A percentile compares a stretch with the other conserved stretches of the same genome.
Evolutionary conservation across 2,888 invertebrate species (phyloP).

Genomic region (Drosophila cognata): DNA sequence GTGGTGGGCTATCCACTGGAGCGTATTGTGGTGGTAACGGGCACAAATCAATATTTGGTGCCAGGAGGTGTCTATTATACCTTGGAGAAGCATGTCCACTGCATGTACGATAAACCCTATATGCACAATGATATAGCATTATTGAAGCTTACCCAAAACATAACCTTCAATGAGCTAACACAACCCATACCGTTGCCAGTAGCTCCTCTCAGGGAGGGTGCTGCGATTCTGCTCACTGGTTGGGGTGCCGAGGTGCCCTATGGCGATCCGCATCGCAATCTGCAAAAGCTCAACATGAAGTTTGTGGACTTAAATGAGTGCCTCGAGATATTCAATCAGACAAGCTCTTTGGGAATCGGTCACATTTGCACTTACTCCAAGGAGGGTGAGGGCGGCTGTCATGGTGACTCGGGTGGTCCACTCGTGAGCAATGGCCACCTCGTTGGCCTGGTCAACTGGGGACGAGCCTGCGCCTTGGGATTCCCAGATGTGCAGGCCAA

Average conservation of each 20-base stretch:
- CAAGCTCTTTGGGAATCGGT: constrained; percentile 85
- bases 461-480: constrained; percentile 75
- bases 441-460: constrained; percentile 81
- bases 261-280: constrained; percentile 85
- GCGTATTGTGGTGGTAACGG: constrained; percentile 61
- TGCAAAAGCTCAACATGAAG: constrained; percentile 86
- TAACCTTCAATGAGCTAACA: constrained; percentile 86
- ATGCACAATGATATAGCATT: constrained; percentile 88
- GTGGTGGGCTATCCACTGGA: constrained; percentile 41
- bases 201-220: constrained; percentile 81
- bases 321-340: constrained; percentile 84
- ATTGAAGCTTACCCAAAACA: constrained; percentile 86
- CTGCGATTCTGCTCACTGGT: constrained; percentile 86
- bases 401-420: constrained; percentile 79
- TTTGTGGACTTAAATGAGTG: constrained; percentile 86
- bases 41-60: constrained; percentile 61
- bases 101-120: constrained; percentile 65
- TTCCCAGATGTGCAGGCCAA: constrained; percentile 80
- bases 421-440: constrained; percentile 60
- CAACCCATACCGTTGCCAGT: constrained; percentile 86
- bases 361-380: constrained; percentile 87
- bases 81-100: constrained; percentile 57
- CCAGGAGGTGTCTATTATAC: constrained; percentile 58
- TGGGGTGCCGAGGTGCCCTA: constrained; percentile 86
- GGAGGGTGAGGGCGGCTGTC: constrained; percentile 85